These are phyloP conservation scores for Drosophila flavopinicola DNA, from an alignment of 2,888 invertebrate species.

Conservation along the genomic window DNA sequence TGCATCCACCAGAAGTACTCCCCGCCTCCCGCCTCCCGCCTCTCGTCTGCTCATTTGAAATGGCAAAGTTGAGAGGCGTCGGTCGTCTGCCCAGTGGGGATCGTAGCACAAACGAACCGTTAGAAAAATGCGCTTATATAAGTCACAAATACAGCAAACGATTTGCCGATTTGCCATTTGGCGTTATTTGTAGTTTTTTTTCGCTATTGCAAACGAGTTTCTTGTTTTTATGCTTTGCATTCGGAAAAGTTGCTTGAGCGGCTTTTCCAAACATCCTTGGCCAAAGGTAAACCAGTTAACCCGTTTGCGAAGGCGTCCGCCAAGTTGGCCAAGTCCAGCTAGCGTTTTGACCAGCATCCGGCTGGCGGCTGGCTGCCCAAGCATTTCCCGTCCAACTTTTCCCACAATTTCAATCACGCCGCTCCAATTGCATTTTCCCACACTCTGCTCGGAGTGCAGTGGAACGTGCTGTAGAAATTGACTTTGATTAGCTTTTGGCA, in stretches of 20 bases:
- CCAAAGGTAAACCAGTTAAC: constrained; percentile 79
- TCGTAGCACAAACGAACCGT: constrained; percentile 37
- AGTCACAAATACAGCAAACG: constrained; percentile 52
- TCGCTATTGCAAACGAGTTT: constrained; percentile 57
- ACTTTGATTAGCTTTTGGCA: constrained; percentile 56
- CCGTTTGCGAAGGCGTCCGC: constrained; percentile 63
- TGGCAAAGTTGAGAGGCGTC: constrained; percentile 76
- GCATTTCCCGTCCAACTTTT: constrained; percentile 45
- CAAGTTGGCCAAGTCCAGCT: constrained; percentile 15
- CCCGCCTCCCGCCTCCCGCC: neutral
- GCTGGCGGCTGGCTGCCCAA: constrained; percentile 30
- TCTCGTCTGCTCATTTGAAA: constrained; percentile 25
- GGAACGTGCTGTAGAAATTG: constrained; percentile 57
- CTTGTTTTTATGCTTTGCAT: constrained; percentile 40
- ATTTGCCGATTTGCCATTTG: constrained; percentile 48
- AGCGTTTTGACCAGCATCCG: constrained; percentile 16
- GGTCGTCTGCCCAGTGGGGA: constrained; percentile 55
- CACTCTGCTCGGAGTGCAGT: constrained; percentile 25
- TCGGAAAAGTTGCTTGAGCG: constrained; percentile 68
- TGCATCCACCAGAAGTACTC: constrained; percentile 15
- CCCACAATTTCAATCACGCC: constrained; percentile 35
- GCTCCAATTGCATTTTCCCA: constrained; percentile 55
- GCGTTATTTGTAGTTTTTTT: neutral
- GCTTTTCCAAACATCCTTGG: constrained; percentile 78
- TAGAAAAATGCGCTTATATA: constrained; percentile 64